Evolutionary conservation across 2,797 vertebrate species (phyloP), one percentile per base, ranked within the genome.

Genomic region (Phrynocephalus vlangalii): DNA sequence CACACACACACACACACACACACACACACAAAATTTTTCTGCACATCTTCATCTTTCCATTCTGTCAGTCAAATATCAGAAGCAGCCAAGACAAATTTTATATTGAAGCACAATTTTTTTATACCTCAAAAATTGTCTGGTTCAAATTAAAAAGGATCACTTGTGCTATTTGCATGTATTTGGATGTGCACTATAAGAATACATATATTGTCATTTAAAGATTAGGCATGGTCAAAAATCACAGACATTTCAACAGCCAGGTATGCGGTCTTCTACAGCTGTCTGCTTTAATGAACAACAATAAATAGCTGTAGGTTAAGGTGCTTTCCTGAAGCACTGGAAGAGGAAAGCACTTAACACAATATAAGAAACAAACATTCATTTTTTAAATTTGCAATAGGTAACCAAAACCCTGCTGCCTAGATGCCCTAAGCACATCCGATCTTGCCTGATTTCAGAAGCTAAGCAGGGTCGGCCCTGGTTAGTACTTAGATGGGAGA

Each of bases 261-360:
- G 88, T 76, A 20, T 9, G 0, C 3, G 6, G 6, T 82, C 44
- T 78, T 82, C 67, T 71, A 81, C 24, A 89, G 80, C 82, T 72
- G 82, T 86, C 84, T 90, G 16, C 71, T 90, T 85, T 81, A 78
- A 92, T 83, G 86, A 94, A 88, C 0, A 88, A 70, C 1, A 91
- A 63, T 50, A 26, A 80, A 76, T 52, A 92, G 78, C 85, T 95
- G 87, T 6, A 87, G 87, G 77, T 84, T 88, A 86, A 0, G 1
- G 18, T 44, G 3, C 33, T 91, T 92, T 82, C 83, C 70, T 1
- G 89, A 24, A 73, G 52, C 73, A 82, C 1, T 80, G 66, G 20
- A 90, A 68, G 68, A 77, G 90, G 82, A 67, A 84, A 28, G 60
- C 10, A 5, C 44, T 50, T 75, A 48, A 76, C n/a, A 33, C 52